A percentile compares a stretch with the other conserved stretches of the same genome.
phyloP scores from a whole-genome alignment of 2,888 invertebrate species.

The Platynereis dumerilii region DNA sequence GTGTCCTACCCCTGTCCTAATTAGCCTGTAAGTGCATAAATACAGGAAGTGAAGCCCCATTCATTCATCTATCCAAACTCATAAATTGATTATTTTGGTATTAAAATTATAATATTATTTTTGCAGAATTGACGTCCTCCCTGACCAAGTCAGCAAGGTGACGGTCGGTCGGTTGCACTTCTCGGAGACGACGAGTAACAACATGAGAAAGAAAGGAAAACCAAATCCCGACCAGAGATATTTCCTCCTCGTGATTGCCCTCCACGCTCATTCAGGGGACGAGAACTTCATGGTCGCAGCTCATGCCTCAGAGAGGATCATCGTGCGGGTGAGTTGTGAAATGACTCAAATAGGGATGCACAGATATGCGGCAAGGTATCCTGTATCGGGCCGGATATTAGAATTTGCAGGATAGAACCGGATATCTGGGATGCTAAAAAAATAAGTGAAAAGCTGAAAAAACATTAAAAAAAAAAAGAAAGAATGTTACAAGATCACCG shows the following conservation, averaged over 20 bases:
- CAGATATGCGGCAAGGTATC: background rate
- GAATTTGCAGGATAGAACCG: no score
- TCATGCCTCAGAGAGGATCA: conserved; percentile 93
- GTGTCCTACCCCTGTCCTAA: no score
- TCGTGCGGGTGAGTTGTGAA: conserved; percentile 84
- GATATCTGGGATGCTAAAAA: no score
- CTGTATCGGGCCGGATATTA: no score
- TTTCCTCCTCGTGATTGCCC: conserved; percentile 91
- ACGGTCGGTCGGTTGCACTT: conserved; percentile 97
- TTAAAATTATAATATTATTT: no score
- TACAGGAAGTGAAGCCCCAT: no score
- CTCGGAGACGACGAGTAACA: conserved; percentile 97
- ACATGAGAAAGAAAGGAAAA: conserved; percentile 98
- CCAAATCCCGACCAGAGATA: conserved; percentile 99
- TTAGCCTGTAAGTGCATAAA: no score
- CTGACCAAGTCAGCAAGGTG: conserved; percentile 65
- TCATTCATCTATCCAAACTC: no score
- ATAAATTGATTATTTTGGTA: no score
- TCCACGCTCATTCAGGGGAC: conserved; percentile 86
- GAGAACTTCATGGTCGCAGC: conserved; percentile 71
- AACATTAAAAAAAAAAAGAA: no score
- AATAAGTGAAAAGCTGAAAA: no score
- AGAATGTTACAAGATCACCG: no score
- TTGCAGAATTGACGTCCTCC: conserved; percentile 71
- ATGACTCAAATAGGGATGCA: background rate